Evolutionary conservation across 2,888 invertebrate species (phyloP), one percentile per base, ranked within the genome.

Genomic region (Orgyia antiqua): DNA sequence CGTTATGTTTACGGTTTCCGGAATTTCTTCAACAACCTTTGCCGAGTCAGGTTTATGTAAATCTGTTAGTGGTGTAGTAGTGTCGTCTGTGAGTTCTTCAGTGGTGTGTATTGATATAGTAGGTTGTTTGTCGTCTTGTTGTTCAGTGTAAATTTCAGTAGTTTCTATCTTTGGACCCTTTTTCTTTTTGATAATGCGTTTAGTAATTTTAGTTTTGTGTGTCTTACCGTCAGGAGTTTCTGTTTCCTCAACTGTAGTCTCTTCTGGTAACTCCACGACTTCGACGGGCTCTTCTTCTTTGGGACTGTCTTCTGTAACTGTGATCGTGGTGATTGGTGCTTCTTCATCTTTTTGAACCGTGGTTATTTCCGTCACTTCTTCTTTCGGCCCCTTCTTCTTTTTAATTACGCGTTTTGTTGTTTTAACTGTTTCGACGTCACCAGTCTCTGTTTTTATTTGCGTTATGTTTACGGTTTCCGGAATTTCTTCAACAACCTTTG

Each of bases 401-500:
- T 55, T 24, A 51, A 31, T 48, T 3, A 51, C 24, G 1, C 42
- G 42, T 26, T 42, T 49, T 0, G 42, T 42, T 0, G 41, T 45
- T 25, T 42, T 45, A 7, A 43, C 33, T 3, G 40, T 43, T 9
- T 40, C 41, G n/a, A 24, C 26, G 12, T 45, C 38, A 11, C 42
- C 39, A 4, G 36, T 11, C 25, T 45, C 59, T 7, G 63, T 68
- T 17, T 53, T 42, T 5, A 65, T 51, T 36, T 45, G 63, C 2
- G 59, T 54, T 2, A 73, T 60, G 46, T 75, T 68, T 1, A 82
- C 68, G 44, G 73, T 58, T 49, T 77, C 71, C 18, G 82, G 28
- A 8, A 11, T n/a, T 27, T 63, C 56, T 28, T 53, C 49, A 0
- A 36, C 13, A 6, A 36, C 11, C 10, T 31, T 13, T 1, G 8